Evolutionary conservation across 2,888 invertebrate species (phyloP), one percentile per base, ranked within the genome.

Genomic region (Plagodis dolabraria): DNA sequence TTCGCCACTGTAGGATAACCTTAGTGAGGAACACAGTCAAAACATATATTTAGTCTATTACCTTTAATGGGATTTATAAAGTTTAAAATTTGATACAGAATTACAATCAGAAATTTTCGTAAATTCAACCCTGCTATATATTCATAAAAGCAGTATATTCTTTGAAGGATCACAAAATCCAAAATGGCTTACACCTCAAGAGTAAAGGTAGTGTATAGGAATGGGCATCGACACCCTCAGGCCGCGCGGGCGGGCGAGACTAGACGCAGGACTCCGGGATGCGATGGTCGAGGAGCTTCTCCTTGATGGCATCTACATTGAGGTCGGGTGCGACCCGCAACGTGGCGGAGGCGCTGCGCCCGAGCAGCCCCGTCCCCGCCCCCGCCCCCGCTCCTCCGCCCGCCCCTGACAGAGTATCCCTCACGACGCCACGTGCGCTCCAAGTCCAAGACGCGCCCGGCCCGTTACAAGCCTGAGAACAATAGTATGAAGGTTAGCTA

Each of bases 211-310:
- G 12, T 9, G 34, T 7, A 7, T 4, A 11, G 2, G n/a, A 35
- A 8, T n/a, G 12, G 35, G 44, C 7, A 11, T 8, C 35, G 40
- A 2, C 12, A n/a, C 8, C 33, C 33, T 11, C 60, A 42, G 44
- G 42, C 46, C 38, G 47, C 33, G 45, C 40, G 50, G 45, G 51
- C 35, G 43, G 54, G 57, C 33, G 52, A 33, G 45, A 42, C 95
- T 96, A 97, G 78, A 97, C 97, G 92, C 97, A 97, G 83, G 97
- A 97, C 89, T 97, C 97, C 47, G 97, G 97, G 82, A 97, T 95
- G 82, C 97, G 95, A 84, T 96, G 96, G 78, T 97, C 96, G 94
- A 97, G 96, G 65, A 97, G 94, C 80, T 97, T 95, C 87, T 97
- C 96, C 86, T 97, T 97, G 87, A 97, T 97, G 78, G 97, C 97